Percentiles rank a stretch among this genome's conserved stretches.
phyloP scores from a whole-genome alignment of 2,888 invertebrate genomes.

The Ormyrus labotus region DNA sequence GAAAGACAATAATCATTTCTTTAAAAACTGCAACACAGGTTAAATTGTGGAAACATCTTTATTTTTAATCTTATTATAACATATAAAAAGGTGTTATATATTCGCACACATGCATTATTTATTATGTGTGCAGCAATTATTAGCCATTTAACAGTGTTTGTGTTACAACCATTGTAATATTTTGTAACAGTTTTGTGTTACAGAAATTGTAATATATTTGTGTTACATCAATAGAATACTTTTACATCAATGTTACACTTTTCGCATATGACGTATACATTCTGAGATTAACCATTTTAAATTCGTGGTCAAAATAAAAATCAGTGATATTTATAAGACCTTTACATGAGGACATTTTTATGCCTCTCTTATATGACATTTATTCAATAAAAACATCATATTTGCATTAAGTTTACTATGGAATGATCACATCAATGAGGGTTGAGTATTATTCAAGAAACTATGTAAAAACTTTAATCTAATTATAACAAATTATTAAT shows the following conservation, averaged over 20 bases:
- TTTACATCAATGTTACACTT: too few relatives aligned
- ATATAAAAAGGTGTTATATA: slow-evolving; percentile 31
- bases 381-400: not conserved
- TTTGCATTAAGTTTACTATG: slow-evolving; percentile 5
- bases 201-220: too few relatives aligned
- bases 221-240: too few relatives aligned
- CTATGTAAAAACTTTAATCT: not conserved
- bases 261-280: too few relatives aligned
- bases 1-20: too few relatives aligned
- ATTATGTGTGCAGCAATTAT: slow-evolving; percentile 24
- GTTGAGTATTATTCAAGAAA: slow-evolving; percentile 23
- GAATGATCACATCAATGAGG: slow-evolving; percentile 32
- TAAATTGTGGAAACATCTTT: slow-evolving; percentile 5
- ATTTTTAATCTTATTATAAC: slow-evolving; percentile 20
- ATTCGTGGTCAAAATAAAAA: not conserved
- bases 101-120: not conserved
- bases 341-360: too few relatives aligned
- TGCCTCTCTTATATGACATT: not conserved
- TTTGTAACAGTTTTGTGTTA: not conserved
- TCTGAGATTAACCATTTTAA: too few relatives aligned
- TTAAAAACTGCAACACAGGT: not conserved
- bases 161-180: slow-evolving; percentile 10
- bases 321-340: not conserved
- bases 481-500: too few relatives aligned
- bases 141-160: not conserved